Evolutionary conservation across 2,888 invertebrate species (phyloP), one percentile per base, ranked within the genome.

Genomic region (Drosophila subquinaria): DNA sequence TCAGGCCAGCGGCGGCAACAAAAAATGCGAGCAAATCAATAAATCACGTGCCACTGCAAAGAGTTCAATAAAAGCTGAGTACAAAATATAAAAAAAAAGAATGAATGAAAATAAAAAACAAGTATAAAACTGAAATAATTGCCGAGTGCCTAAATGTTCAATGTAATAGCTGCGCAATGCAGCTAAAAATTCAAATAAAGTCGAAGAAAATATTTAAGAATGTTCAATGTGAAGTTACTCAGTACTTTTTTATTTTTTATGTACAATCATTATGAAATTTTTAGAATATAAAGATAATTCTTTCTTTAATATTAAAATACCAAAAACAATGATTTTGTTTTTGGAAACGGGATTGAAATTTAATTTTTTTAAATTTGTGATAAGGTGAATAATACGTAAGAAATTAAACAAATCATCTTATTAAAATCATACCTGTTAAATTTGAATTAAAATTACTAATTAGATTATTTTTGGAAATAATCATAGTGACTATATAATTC

Each of bases 21-120:
- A 64, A 57, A 71, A 71, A 69, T 69, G 64, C 65, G 62, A 74
- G 62, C 61, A 73, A 75, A 85, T 85, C 89, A 88, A 85, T 89
- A 89, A 89, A 89, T 89, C 82, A 84, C 79, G 63, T 76, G 78
- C 71, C 69, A 73, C 79, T 78, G 74, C 76, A 74, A 65, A 80
- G 63, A 69, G 69, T 76, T 67, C 68, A 69, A 81, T 68, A 81
- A 76, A 80, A 52, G 35, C 45, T n/a, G 62, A 56, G 30, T 13
- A 17, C 43, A 2, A 8, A 43, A 40, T 33, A 23, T 33, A 23
- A 43, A 56, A 47, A 40, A 5, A 36, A 45, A 43, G 6, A 10
- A 30, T 17, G 43, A 17, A n/a, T 30, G 8, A 30, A 30, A 30
- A 30, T 30, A 30, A 30, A 42, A 55, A 36, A 52, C 2, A 50